Evolutionary conservation across 2,113 vertebrate genomes (phyloP), one percentile per base, ranked within the genome.

Genomic region (Poeciliopsis retropinna): DNA sequence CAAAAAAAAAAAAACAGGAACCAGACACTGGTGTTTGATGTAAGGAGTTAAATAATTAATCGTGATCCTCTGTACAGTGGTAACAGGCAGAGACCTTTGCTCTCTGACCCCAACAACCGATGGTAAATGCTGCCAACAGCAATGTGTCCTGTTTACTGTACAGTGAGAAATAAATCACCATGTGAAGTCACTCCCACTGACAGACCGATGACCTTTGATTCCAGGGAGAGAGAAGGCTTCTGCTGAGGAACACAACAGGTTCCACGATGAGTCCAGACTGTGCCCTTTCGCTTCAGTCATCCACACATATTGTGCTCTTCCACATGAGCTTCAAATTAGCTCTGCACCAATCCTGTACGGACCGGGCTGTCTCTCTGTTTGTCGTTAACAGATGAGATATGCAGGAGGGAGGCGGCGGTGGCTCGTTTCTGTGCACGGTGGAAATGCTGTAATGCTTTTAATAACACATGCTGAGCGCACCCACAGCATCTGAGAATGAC

Each of bases 141-240:
- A 29, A 10, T 0, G 6, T 72, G 51, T 77, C 79, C 47, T 39
- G n/a, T 70, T 72, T 41, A 44, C 66, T 75, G 71, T 34, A 71
- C n/a, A 12, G 25, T 19, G 41, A 47, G 44, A 47, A 27, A 75
- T 34, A 80, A 76, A 82, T 79, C 54, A 41, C 37, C 22, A 37
- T 62, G 47, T 47, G 29, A 72, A 82, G 75, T 69, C 22, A 14
- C 75, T 72, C 71, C 72, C 37, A 41, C 80, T 51, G 67, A 78
- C 67, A 62, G 66, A 76, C n/a, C 0, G 41, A 71, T 75, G 67
- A 83, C 75, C 81, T 80, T 84, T 73, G 15, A 62, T 12, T 31
- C 29, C 41, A 3, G 15, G 29, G 32, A 80, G 47, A 37, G 30
- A 67, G 61, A 72, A 29, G 66, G 66, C 70, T 64, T 66, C 4